phyloP scores from a whole-genome alignment of 2,888 invertebrate species.

The Hirtodrosophila confusa region DNA sequence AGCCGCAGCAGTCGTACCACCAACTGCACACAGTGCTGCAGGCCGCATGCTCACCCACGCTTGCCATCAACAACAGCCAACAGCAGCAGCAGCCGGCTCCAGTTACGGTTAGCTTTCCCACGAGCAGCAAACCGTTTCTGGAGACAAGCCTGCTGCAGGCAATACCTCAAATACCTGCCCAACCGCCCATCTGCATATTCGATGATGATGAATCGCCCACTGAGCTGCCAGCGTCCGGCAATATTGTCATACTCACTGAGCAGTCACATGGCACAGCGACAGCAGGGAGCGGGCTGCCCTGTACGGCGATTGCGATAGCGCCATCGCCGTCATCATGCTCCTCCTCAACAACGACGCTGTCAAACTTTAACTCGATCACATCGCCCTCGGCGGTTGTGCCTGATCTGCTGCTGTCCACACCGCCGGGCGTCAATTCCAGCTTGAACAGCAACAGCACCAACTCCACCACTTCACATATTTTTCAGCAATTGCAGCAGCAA shows the following conservation, averaged over 20 bases:
- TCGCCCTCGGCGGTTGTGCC: constrained; percentile 84
- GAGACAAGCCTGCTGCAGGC: constrained; percentile 82
- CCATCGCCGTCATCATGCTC: constrained; percentile 75
- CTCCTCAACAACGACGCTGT: constrained; percentile 77
- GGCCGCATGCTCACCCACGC: constrained; percentile 52
- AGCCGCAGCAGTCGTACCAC: constrained; percentile 63
- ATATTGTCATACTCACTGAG: constrained; percentile 74
- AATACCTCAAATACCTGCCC: constrained; percentile 83
- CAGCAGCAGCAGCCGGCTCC: constrained; percentile 34
- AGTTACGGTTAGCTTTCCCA: constrained; percentile 69
- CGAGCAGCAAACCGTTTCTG: constrained; percentile 75
- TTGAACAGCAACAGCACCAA: constrained; percentile 52
- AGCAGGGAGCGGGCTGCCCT: constrained; percentile 48
- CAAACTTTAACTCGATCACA: constrained; percentile 84
- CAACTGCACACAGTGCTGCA: constrained; percentile 72
- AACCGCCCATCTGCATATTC: constrained; percentile 83
- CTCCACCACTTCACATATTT: constrained; percentile 51
- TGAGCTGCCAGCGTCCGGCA: constrained; percentile 68
- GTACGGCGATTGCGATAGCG: constrained; percentile 60
- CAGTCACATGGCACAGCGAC: constrained; percentile 41
- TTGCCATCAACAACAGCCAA: constrained; percentile 45
- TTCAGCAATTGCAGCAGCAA: constrained; percentile 39
- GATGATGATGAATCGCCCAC: constrained; percentile 83
- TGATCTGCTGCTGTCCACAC: constrained; percentile 82
- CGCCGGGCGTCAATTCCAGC: constrained; percentile 78